Conservation (phyloP, 1,140 invertebrate genomes). For the Steinernema khuongi region DNA sequence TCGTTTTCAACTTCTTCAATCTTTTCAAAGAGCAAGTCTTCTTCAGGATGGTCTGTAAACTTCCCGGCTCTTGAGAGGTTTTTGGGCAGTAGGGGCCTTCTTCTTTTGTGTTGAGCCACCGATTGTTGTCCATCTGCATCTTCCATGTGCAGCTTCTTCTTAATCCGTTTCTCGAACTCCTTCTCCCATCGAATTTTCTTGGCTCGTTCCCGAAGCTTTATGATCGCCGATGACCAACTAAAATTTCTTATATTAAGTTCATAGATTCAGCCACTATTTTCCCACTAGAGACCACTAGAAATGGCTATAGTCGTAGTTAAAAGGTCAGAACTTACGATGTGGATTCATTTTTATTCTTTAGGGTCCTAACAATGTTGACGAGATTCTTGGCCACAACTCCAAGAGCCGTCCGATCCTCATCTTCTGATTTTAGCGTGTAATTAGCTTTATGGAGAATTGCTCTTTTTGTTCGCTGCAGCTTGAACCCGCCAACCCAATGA, state of each 20-base stretch:
- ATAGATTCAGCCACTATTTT: background rate
- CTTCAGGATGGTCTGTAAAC: background rate
- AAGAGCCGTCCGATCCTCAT: background rate
- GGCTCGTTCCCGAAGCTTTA: background rate
- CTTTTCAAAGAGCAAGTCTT: background rate
- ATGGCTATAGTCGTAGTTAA: background rate
- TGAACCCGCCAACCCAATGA: background rate
- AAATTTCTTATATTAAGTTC: background rate
- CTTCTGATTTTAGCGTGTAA: background rate
- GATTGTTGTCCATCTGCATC: no score
- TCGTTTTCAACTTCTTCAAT: background rate
- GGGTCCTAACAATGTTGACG: background rate
- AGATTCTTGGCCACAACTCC: background rate
- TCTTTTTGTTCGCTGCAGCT: background rate
- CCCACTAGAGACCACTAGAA: background rate
- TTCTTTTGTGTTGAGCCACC: background rate
- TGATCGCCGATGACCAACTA: background rate
- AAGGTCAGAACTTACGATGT: background rate
- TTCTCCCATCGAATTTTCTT: background rate
- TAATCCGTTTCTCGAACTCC: background rate
- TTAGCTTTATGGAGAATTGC: background rate
- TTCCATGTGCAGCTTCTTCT: background rate
- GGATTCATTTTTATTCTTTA: background rate
- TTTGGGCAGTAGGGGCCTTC: background rate
- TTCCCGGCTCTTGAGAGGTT: background rate